A percentile compares a stretch with the other conserved stretches of the same genome.
Conservation (phyloP, 2,888 invertebrate species). For the Nineta flava region DNA sequence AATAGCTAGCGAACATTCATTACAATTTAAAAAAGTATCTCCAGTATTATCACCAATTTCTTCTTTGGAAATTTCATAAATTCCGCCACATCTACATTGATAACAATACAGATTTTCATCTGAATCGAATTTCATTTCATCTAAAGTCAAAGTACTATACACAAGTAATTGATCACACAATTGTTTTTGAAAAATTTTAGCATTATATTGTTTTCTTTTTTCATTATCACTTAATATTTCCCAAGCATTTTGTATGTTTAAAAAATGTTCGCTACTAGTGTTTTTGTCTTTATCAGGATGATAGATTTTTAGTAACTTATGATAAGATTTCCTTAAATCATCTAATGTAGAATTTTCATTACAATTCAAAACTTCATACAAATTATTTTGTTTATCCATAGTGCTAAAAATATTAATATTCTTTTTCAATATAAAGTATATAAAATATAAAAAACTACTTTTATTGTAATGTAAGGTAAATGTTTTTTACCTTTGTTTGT, state of each 20-base stretch:
- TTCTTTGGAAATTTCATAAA: constrained; percentile 31
- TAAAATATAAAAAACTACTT: too few species aligned
- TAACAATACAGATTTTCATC: constrained; percentile 30
- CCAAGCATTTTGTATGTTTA: constrained; percentile 54
- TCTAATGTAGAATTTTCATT: constrained; percentile 33
- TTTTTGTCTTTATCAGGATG: constrained; percentile 44
- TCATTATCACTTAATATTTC: constrained; percentile 42
- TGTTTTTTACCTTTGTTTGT: too few species aligned
- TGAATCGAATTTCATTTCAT: constrained; percentile 30
- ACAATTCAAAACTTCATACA: constrained; percentile 39
- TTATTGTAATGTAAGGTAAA: too few species aligned
- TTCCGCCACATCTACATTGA: constrained; percentile 54
- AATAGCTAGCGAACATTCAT: constrained; percentile 59
- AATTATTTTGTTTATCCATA: constrained; percentile 20
- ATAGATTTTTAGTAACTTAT: constrained; percentile 33
- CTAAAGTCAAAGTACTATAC: constrained; percentile 36
- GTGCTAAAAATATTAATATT: too few species aligned
- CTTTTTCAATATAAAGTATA: too few species aligned
- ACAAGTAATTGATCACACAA: constrained; percentile 38
- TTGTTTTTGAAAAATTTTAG: constrained; percentile 37
- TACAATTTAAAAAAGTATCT: constrained; percentile 52
- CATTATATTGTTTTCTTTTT: constrained; percentile 47
- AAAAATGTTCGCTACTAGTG: constrained; percentile 24
- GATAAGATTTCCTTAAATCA: constrained; percentile 45
- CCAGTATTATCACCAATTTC: constrained; percentile 28